A percentile compares a stretch with the other conserved stretches of the same genome.
phyloP scores from a whole-genome alignment of 2,113 vertebrate species.

The Aix galericulata region DNA sequence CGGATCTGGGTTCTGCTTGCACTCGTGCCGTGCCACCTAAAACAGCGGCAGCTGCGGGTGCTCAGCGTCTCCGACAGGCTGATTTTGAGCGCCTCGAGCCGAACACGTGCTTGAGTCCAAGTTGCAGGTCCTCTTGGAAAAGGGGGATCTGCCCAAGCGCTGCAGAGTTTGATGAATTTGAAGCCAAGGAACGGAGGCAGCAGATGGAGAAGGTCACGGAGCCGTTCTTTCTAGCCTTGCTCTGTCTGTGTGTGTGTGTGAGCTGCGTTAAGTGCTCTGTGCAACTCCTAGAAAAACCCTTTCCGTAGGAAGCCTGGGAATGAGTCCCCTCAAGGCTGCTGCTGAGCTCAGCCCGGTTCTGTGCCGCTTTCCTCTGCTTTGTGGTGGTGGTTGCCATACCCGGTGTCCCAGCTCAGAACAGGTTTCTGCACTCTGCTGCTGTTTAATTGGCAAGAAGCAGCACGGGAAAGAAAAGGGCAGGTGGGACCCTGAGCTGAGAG shows the following conservation, averaged over 20 bases:
- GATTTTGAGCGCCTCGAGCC: neutral
- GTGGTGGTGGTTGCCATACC: neutral
- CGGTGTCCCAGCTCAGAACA: neutral
- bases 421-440: neutral
- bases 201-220: slow-evolving; percentile 15
- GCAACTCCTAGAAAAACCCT: neutral
- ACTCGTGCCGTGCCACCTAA: neutral
- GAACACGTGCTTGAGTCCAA: neutral
- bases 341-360: neutral
- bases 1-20: neutral
- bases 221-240: neutral
- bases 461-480: neutral
- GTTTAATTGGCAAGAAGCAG: neutral
- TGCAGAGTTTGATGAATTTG: neutral
- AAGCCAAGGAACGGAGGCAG: neutral
- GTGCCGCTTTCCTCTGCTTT: neutral
- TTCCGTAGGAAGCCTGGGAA: neutral
- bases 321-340: neutral
- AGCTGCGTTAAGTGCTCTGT: neutral
- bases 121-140: neutral
- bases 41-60: neutral
- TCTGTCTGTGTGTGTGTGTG: neutral
- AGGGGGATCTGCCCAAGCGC: neutral
- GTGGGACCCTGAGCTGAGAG: neutral
- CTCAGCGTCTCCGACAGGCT: neutral